Percentiles rank a stretch among this genome's conserved stretches.
Conservation (phyloP, 2,113 vertebrate genomes). For the Stercorarius parasiticus region DNA sequence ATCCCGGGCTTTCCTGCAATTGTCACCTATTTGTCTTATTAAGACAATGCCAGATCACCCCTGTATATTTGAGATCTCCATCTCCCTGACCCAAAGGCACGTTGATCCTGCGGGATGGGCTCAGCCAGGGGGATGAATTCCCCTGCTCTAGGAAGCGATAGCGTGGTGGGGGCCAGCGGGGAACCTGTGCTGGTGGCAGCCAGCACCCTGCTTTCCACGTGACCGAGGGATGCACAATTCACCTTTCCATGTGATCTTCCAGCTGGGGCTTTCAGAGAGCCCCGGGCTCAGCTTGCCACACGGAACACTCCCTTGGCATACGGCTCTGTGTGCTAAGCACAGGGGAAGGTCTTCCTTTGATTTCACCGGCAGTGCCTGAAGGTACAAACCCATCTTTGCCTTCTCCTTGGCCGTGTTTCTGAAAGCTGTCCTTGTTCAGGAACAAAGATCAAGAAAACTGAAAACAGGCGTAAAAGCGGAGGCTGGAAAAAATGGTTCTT, state of each 20-base stretch:
- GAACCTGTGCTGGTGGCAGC: accelerated
- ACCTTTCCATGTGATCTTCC: background rate
- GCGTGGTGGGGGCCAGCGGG: accelerated
- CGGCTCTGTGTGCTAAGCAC: background rate
- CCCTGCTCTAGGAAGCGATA: background rate
- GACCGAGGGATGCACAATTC: background rate
- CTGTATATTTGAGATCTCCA: accelerated
- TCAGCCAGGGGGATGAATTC: background rate
- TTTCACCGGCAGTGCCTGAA: background rate
- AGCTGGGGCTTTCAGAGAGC: background rate
- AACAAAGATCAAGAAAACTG: conserved; percentile 16
- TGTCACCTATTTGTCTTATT: background rate
- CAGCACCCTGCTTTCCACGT: background rate
- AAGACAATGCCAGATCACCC: background rate
- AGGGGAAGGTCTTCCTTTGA: background rate
- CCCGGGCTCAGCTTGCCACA: background rate
- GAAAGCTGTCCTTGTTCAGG: background rate
- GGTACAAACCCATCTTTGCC: background rate
- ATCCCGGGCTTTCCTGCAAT: accelerated
- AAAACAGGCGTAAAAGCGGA: background rate
- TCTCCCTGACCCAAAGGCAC: background rate
- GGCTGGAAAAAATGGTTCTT: background rate
- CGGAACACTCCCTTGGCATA: background rate
- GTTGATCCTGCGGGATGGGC: too few relatives aligned
- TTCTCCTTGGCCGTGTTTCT: background rate